Percentiles rank a stretch among this genome's conserved stretches.
Evolutionary conservation across 2,888 invertebrate species (phyloP).

Genomic region (Axea sp.): DNA sequence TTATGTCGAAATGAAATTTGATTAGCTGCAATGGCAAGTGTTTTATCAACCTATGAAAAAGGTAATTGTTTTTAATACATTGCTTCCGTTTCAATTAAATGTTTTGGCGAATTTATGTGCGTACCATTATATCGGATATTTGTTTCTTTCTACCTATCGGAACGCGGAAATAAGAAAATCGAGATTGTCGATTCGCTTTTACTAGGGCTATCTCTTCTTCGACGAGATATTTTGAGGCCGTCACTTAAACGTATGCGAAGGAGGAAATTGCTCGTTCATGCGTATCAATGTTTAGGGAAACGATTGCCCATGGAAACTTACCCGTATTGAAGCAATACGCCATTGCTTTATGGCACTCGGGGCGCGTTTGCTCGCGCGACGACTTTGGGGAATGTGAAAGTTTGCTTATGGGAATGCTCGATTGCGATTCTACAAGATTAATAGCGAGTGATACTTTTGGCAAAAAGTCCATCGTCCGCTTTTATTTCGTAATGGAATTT

Average conservation of each 20-base stretch:
- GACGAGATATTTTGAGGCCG: constrained; percentile 34
- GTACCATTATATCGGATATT: constrained; percentile 73
- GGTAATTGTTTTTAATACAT: constrained; percentile 62
- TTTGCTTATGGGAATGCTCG: constrained; percentile 57
- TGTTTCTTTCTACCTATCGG: constrained; percentile 65
- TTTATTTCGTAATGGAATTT: constrained; percentile 50
- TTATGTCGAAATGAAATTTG: constrained; percentile 7
- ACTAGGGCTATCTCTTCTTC: constrained; percentile 28
- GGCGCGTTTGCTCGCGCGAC: constrained; percentile 36
- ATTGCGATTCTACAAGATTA: constrained; percentile 53
- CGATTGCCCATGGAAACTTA: constrained; percentile 51
- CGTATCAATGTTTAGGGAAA: constrained; percentile 59
- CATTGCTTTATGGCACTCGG: constrained; percentile 46
- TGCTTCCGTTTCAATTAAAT: constrained; percentile 78
- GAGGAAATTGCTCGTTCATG: constrained; percentile 60
- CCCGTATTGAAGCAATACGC: constrained; percentile 36
- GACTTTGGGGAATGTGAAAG: constrained; percentile 60
- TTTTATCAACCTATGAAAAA: not conserved
- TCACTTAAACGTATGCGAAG: constrained; percentile 56
- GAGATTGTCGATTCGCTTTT: constrained; percentile 26
- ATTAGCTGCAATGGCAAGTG: constrained; percentile 6
- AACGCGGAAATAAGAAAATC: constrained; percentile 40
- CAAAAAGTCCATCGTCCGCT: constrained; percentile 27
- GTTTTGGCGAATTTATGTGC: constrained; percentile 78
- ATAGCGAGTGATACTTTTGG: constrained; percentile 42